phyloP scores from a whole-genome alignment of 2,888 invertebrate genomes.

The Phengaris arion region DNA sequence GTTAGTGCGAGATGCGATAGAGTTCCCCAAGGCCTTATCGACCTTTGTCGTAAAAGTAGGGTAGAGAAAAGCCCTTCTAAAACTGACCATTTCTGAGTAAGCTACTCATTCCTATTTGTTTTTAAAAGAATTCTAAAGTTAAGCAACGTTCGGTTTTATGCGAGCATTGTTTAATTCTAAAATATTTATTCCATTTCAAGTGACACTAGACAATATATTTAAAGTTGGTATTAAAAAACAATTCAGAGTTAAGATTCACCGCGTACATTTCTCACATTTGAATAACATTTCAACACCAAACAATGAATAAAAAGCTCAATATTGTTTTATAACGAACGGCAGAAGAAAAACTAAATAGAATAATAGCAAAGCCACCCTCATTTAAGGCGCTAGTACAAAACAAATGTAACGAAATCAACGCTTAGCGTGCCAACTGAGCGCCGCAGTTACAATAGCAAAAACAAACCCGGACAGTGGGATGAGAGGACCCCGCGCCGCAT shows the following conservation, averaged over 20 bases:
- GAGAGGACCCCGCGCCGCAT: constrained; percentile 67
- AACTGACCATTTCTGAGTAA: constrained; percentile 1
- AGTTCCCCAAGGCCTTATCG: constrained; percentile 9
- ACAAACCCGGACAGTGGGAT: constrained; percentile 58
- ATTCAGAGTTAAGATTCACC: background rate
- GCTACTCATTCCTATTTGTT: background rate
- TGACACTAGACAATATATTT: too few species aligned
- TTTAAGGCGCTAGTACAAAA: constrained; percentile 52
- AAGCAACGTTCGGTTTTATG: background rate
- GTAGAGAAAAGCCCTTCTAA: background rate
- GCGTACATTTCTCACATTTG: constrained; percentile 11
- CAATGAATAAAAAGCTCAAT: constrained; percentile 44
- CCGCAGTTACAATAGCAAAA: constrained; percentile 57
- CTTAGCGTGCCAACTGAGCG: constrained; percentile 53
- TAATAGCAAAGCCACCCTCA: constrained; percentile 47
- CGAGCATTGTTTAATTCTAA: too few species aligned
- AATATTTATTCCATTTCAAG: too few species aligned
- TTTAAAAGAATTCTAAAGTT: background rate
- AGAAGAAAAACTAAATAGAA: constrained; percentile 44
- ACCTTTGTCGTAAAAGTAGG: background rate
- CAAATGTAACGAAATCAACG: constrained; percentile 57
- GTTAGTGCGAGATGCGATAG: background rate
- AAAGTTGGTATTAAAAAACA: too few species aligned
- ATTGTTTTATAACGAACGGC: constrained; percentile 37
- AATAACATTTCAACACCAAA: constrained; percentile 8